Conservation (phyloP, 2,797 vertebrate species). For the Spinus olivaceus region DNA sequence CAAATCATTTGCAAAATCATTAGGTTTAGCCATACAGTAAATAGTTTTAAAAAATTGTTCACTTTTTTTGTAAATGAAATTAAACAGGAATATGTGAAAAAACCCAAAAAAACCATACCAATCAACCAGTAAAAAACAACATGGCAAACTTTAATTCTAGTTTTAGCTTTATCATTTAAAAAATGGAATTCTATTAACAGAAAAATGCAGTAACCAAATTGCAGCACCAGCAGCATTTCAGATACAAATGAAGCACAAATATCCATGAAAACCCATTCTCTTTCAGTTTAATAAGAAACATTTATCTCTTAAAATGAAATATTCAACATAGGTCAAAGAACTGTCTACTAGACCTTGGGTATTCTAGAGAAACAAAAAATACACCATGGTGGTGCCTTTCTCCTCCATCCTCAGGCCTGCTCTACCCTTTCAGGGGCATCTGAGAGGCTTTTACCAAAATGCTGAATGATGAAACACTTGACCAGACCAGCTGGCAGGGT, state of each 20-base stretch:
- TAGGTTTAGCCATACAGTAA: not conserved
- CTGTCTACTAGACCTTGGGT: not conserved
- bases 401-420: not conserved
- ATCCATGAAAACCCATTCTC: not conserved
- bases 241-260: not conserved
- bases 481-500: not conserved
- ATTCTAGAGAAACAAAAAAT: not conserved
- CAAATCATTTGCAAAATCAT: not conserved
- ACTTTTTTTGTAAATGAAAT: not conserved
- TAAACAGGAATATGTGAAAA: not conserved
- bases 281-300: not conserved
- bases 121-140: not conserved
- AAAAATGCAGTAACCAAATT: not conserved
- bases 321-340: not conserved
- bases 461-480: accelerated
- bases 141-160: not conserved
- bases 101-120: not conserved
- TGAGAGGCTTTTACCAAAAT: not conserved
- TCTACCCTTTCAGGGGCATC: not conserved
- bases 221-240: not conserved
- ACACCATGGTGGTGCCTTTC: not conserved
- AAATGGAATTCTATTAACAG: not conserved
- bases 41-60: not conserved
- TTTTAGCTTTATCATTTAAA: not conserved
- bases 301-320: not conserved